These are phyloP conservation scores for Brachyhypopomus occidentalis DNA, from an alignment of 2,113 vertebrate genomes.

Conservation along the genomic window DNA sequence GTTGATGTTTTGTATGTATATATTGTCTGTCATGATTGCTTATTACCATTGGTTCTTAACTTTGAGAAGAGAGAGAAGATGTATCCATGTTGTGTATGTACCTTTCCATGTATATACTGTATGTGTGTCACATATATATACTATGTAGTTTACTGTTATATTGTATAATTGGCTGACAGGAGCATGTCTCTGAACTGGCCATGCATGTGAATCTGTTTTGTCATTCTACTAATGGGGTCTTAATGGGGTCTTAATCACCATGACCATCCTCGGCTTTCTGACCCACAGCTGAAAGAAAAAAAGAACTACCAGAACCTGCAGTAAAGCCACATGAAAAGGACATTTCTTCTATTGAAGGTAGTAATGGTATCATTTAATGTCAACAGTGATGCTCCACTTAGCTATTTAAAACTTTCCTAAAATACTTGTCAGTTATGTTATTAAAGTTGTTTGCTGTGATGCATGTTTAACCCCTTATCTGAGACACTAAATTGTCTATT, in stretches of 20 bases:
- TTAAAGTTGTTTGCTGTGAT: not conserved
- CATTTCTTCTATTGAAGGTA: conserved; percentile 32
- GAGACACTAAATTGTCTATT: not conserved
- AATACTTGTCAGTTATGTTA: not conserved
- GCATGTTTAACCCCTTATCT: not conserved
- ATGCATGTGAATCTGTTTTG: not conserved
- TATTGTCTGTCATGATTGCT: conserved; percentile 9
- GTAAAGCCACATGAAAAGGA: conserved; percentile 26
- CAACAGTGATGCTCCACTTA: no score
- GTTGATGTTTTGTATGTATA: not conserved
- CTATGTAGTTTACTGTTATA: not conserved
- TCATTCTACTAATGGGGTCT: not conserved
- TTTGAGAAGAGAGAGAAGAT: not conserved
- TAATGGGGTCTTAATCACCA: not conserved
- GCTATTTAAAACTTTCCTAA: not conserved
- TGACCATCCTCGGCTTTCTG: conserved; percentile 13
- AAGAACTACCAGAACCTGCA: conserved; percentile 28
- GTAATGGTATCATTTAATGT: not conserved
- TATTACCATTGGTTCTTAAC: not conserved
- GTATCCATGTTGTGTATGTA: not conserved
- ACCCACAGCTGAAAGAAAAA: conserved; percentile 31
- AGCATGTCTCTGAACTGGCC: not conserved
- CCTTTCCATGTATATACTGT: conserved; percentile 28
- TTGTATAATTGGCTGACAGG: not conserved
- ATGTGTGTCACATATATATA: not conserved